A percentile compares a stretch with the other conserved stretches of the same genome.
These are phyloP conservation scores for Xylocampa areola DNA, from an alignment of 2,888 invertebrate genomes.

Conservation along the genomic window DNA sequence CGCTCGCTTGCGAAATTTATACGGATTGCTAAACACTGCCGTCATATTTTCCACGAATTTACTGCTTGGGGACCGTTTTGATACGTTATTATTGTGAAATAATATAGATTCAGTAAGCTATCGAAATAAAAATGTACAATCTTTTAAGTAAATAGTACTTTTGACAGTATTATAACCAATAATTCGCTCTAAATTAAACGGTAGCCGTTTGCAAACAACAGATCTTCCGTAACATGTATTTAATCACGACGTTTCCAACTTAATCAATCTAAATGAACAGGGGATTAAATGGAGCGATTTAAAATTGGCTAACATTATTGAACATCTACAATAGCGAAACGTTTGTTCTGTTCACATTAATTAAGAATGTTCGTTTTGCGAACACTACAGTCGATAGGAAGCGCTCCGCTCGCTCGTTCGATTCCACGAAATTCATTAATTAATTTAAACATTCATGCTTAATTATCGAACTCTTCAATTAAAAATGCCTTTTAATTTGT, in stretches of 20 bases:
- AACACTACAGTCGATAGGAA: constrained; percentile 66
- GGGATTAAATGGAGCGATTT: constrained; percentile 65
- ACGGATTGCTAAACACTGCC: constrained; percentile 66
- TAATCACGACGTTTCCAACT: constrained; percentile 54
- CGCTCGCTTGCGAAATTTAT: constrained; percentile 73
- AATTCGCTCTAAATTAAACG: constrained; percentile 29
- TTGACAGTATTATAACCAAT: constrained; percentile 11
- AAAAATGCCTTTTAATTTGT: constrained; percentile 84
- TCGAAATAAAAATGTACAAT: constrained; percentile 1
- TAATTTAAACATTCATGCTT: constrained; percentile 88
- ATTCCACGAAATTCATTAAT: constrained; percentile 84
- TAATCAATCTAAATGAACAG: constrained; percentile 66
- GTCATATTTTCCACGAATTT: constrained; percentile 60
- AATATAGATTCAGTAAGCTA: constrained; percentile 21
- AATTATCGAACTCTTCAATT: constrained; percentile 88
- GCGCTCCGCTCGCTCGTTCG: constrained; percentile 57
- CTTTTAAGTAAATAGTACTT: constrained; percentile 10
- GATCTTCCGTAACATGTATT: constrained; percentile 47
- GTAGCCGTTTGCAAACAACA: constrained; percentile 39
- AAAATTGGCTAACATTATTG: constrained; percentile 73
- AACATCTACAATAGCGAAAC: constrained; percentile 75
- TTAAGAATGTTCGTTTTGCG: constrained; percentile 80
- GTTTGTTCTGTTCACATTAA: constrained; percentile 81
- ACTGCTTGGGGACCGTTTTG: constrained; percentile 36
- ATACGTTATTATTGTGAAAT: constrained; percentile 37